Percentiles rank a stretch among this genome's conserved stretches.
These are phyloP conservation scores for Spodoptera litura DNA, from an alignment of 1,140 invertebrate genomes.

Conservation along the genomic window DNA sequence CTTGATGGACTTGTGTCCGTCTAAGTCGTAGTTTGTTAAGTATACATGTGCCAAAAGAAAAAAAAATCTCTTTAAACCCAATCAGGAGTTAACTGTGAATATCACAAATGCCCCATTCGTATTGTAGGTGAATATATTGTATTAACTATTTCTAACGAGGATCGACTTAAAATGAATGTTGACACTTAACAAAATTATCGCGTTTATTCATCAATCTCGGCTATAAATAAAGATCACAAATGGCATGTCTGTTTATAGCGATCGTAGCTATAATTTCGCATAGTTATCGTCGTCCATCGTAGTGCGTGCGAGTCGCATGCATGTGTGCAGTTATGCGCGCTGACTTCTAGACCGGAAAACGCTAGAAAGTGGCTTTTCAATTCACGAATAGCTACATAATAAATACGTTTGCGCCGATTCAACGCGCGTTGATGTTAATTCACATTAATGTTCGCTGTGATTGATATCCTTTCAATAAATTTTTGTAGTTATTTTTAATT, in stretches of 20 bases:
- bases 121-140: no score
- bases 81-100: no score
- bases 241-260: constrained; percentile 14
- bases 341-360: constrained; percentile 83
- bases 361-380: constrained; percentile 85
- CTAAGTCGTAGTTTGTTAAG: no score
- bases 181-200: not conserved
- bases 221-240: constrained; percentile 36
- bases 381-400: constrained; percentile 82
- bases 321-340: constrained; percentile 72
- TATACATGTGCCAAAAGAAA: no score
- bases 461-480: constrained; percentile 4
- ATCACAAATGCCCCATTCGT: no score
- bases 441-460: constrained; percentile 14
- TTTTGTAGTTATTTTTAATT: not conserved
- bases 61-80: no score
- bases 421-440: constrained; percentile 29
- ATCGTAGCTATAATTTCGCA: constrained; percentile 26
- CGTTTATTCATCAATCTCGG: not conserved
- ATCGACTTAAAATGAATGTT: not conserved
- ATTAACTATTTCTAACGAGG: no score
- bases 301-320: constrained; percentile 54
- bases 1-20: no score
- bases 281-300: constrained; percentile 39
- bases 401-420: constrained; percentile 56